Conservation (phyloP, 37 sponge, comb jelly and placozoan genomes). For the Ephydatia muelleri region DNA sequence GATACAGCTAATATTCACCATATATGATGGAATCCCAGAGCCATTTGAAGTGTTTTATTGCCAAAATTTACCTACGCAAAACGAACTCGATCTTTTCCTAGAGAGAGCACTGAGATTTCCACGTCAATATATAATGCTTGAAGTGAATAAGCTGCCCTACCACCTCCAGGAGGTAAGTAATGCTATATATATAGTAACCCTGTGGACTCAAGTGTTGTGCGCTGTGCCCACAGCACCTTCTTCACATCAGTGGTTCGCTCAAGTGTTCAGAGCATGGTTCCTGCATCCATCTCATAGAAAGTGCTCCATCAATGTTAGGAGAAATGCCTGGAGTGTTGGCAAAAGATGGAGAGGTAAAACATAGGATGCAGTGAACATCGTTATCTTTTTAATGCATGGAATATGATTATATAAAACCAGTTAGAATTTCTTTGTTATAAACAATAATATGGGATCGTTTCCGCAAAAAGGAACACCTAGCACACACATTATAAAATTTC, state of each 20-base stretch:
- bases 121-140: slow-evolving; percentile 49
- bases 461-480: too few species aligned
- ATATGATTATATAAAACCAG: too few species aligned
- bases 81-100: slow-evolving; percentile 70
- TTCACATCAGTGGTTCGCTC: slow-evolving; percentile 50
- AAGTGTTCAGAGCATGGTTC: slow-evolving; percentile 11
- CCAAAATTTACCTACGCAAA: slow-evolving; percentile 38
- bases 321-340: slow-evolving; percentile 73
- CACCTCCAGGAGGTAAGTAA: slow-evolving; percentile 69
- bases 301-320: slow-evolving; percentile 65
- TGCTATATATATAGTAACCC: not conserved
- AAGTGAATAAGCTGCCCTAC: slow-evolving; percentile 67
- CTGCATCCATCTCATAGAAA: slow-evolving; percentile 73
- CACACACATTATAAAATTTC: too few species aligned
- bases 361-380: not conserved
- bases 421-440: too few species aligned
- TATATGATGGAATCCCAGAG: slow-evolving; percentile 71
- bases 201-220: not conserved
- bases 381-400: not conserved
- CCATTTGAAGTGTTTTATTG: slow-evolving; percentile 72
- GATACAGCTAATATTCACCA: slow-evolving; percentile 46
- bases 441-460: too few species aligned
- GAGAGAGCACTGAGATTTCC: slow-evolving; percentile 31
- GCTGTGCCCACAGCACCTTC: slow-evolving; percentile 30
- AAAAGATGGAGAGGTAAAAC: slow-evolving; percentile 66